Evolutionary conservation across 53 echinoderm and acorn worm genomes (phyloP).

Genomic region (Actinopyga echinites): DNA sequence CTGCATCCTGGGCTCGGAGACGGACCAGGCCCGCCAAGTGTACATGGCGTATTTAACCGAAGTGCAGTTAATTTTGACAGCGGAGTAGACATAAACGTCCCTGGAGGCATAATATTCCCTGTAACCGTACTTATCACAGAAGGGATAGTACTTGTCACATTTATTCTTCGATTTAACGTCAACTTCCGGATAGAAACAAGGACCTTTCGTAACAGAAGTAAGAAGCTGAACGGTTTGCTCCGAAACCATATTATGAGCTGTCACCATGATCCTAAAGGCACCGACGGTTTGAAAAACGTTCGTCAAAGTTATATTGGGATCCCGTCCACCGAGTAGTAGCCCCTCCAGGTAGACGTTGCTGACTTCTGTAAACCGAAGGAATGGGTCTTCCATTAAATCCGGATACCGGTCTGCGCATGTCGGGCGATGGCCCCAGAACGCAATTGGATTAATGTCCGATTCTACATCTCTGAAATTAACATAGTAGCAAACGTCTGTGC

Average conservation of each 20-base stretch:
- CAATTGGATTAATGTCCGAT: slow-evolving; percentile 69
- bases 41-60: slow-evolving; percentile 79
- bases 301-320: slow-evolving; percentile 71
- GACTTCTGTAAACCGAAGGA: slow-evolving; percentile 70
- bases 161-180: slow-evolving; percentile 63
- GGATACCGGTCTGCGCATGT: slow-evolving; percentile 67
- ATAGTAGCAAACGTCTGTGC: slow-evolving; percentile 85
- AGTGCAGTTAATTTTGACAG: slow-evolving; percentile 77
- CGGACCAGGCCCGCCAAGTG: slow-evolving; percentile 74
- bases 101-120: slow-evolving; percentile 78
- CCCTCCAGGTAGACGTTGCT: slow-evolving; percentile 72
- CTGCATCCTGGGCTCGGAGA: slow-evolving; percentile 47
- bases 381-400: slow-evolving; percentile 52
- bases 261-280: slow-evolving; percentile 51
- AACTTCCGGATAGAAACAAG: slow-evolving; percentile 81
- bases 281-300: slow-evolving; percentile 76
- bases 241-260: slow-evolving; percentile 79
- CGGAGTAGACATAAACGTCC: slow-evolving; percentile 73
- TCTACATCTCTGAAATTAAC: slow-evolving; percentile 73
- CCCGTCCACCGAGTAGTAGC: slow-evolving; percentile 49
- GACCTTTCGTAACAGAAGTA: slow-evolving; percentile 83
- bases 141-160: slow-evolving; percentile 83
- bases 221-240: slow-evolving; percentile 45
- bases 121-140: slow-evolving; percentile 71
- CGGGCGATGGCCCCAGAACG: slow-evolving; percentile 71